Evolutionary conservation across 2,888 invertebrate species (phyloP).

Genomic region (Cephus nigrinus): DNA sequence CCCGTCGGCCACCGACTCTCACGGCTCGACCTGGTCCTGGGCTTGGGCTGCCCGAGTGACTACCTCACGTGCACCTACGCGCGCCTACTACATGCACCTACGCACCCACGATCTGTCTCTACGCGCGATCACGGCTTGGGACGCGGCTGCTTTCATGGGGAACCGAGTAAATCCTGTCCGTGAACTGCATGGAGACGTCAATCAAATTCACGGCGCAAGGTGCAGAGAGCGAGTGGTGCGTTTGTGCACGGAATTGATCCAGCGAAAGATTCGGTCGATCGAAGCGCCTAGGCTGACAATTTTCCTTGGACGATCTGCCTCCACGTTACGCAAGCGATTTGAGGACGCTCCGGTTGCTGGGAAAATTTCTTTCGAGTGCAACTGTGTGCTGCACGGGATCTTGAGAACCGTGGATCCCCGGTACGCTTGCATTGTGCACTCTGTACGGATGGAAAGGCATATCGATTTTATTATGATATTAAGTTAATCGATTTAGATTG

Average conservation of each 20-base stretch:
- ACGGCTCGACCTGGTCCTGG: constrained; percentile 35
- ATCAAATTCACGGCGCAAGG: not conserved
- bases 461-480: not conserved
- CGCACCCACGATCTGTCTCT: constrained; percentile 11
- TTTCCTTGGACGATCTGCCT: not conserved
- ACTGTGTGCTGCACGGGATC: not conserved
- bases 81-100: not conserved
- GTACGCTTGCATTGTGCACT: not conserved
- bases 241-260: not conserved
- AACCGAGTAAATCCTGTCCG: not conserved
- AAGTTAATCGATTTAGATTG: not conserved
- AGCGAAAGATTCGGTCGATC: not conserved
- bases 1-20: constrained; percentile 39
- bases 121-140: constrained; percentile 20
- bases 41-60: not conserved
- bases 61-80: constrained; percentile 1
- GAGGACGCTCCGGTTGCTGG: not conserved
- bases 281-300: not conserved
- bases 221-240: not conserved
- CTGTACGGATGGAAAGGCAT: not conserved
- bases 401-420: not conserved
- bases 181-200: not conserved
- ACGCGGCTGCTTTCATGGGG: not conserved
- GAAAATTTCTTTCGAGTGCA: not conserved
- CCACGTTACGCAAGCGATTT: not conserved